phyloP scores from a whole-genome alignment of 2,113 vertebrate genomes.

The Channa maculata region DNA sequence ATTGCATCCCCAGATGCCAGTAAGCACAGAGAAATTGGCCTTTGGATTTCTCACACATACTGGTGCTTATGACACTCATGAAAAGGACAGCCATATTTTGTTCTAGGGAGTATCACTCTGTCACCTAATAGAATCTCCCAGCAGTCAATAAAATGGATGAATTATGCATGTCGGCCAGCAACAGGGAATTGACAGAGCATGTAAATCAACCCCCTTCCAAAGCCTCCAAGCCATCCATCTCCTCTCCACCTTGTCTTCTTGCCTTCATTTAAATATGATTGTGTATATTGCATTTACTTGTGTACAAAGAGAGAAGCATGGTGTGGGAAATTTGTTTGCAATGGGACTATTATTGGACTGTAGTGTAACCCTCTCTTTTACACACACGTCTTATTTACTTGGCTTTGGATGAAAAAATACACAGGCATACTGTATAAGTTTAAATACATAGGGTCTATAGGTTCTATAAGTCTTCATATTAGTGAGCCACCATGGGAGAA shows the following conservation, averaged over 20 bases:
- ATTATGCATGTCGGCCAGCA: conserved; percentile 76
- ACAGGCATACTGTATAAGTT: background rate
- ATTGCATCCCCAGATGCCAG: conserved; percentile 18
- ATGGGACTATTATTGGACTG: conserved; percentile 31
- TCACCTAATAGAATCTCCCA: conserved; percentile 78
- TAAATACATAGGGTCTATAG: background rate
- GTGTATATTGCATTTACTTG: conserved; percentile 66
- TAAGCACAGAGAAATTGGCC: background rate
- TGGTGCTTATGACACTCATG: conserved; percentile 53
- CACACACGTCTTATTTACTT: background rate
- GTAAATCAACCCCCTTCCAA: conserved; percentile 71
- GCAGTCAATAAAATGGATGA: conserved; percentile 80
- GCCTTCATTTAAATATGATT: conserved; percentile 72
- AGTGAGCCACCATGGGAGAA: background rate
- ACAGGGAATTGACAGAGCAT: conserved; percentile 73
- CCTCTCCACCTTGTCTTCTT: conserved; percentile 39
- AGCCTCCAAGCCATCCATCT: conserved; percentile 52
- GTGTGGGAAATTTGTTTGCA: conserved; percentile 58
- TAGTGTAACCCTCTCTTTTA: background rate
- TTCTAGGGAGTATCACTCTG: conserved; percentile 66
- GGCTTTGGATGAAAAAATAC: background rate
- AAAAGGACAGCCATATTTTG: conserved; percentile 74
- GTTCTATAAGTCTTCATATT: conserved; percentile 12
- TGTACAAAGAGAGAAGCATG: conserved; percentile 41
- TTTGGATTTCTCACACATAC: conserved; percentile 28